Evolutionary conservation across 30 jellyfish, hydroid and myxozoan species (phyloP), one percentile per base, ranked within the genome.

Genomic region (Chrysaora quinquecirrha): DNA sequence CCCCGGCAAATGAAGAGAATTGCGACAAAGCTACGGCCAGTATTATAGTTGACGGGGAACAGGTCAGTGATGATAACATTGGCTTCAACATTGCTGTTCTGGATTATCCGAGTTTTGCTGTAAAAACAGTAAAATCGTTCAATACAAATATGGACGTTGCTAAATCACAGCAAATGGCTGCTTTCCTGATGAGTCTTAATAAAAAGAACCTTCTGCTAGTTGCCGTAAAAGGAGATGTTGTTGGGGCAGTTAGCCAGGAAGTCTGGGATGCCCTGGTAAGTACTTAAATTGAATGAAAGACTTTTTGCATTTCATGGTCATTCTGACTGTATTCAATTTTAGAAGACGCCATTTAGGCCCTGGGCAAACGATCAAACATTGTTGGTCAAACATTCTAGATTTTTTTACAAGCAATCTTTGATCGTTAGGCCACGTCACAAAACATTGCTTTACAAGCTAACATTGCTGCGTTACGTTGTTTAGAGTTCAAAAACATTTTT

Each of bases 191-290:
- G 88, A 64, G 88, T 2, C 47, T 94, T 21, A 67, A 83, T 65
- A 93, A 93, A 22, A 86, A 91, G 11, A 70, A 78, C 82, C 64
- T 94, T 20, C 64, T 94, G 1, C 63, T 88, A 63, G 82, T 94
- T 20, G 90, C 93, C 2, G 48, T 94, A 18, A 96, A 94, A 34
- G 99, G 99, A 2, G 99, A 94, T 30, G 88, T 84, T 18, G 86
- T 89, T 31, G 80, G 89, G 18, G 95, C 86, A 18, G 78, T 83
- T 52, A 90, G 83, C 0, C 94, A 79, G 24, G 99, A 84, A 9
- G 99, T 86, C 28, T 94, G 97, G 97, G 96, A 87, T 62, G 52
- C 95, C 1, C 71, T 94, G 91, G 99, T 94, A 82, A 46, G 97
- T 19, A 0, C 0, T 52, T 52, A 52, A 6, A 16, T 43, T 43